Percentiles rank a stretch among this genome's conserved stretches.
phyloP scores from a whole-genome alignment of 2,113 vertebrate species.

The Leucopsar rothschildi region DNA sequence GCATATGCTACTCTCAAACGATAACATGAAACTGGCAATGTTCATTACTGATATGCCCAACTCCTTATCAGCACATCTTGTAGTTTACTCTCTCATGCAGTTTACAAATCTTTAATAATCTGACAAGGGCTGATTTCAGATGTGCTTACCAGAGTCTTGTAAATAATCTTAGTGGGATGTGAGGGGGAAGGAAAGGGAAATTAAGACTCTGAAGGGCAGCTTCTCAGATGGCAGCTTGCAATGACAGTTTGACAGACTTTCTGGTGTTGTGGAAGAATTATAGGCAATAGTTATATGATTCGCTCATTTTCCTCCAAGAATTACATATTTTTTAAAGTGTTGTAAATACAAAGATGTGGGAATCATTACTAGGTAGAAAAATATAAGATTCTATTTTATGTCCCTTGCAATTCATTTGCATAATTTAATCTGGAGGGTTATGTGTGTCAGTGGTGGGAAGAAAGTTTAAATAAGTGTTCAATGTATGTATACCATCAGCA shows the following conservation, averaged over 20 bases:
- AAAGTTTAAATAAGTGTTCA: conserved; percentile 60
- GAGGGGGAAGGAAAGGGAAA: conserved; percentile 25
- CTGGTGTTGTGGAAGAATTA: conserved; percentile 57
- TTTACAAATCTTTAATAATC: conserved; percentile 56
- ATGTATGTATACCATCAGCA: background rate
- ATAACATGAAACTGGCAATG: conserved; percentile 8
- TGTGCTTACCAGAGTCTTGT: conserved; percentile 35
- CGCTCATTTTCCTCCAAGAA: conserved; percentile 19
- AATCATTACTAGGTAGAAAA: conserved; percentile 57
- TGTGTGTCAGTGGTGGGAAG: conserved; percentile 60
- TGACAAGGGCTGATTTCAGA: conserved; percentile 57
- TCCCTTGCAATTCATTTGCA: conserved; percentile 62
- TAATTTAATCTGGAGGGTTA: conserved; percentile 62
- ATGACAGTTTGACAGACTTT: conserved; percentile 67
- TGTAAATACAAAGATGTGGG: conserved; percentile 67
- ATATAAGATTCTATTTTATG: conserved; percentile 60
- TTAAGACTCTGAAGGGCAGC: conserved; percentile 44
- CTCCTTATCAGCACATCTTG: conserved; percentile 23
- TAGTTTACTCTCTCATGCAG: conserved; percentile 11
- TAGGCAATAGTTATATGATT: conserved; percentile 11
- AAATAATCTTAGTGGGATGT: conserved; percentile 45
- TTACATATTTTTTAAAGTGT: conserved; percentile 58
- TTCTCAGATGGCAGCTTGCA: conserved; percentile 60
- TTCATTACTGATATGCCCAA: conserved; percentile 15
- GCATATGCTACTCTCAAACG: background rate